Evolutionary conservation across 1,140 invertebrate genomes (phyloP).

Genomic region (Neodiprion pinetum): DNA sequence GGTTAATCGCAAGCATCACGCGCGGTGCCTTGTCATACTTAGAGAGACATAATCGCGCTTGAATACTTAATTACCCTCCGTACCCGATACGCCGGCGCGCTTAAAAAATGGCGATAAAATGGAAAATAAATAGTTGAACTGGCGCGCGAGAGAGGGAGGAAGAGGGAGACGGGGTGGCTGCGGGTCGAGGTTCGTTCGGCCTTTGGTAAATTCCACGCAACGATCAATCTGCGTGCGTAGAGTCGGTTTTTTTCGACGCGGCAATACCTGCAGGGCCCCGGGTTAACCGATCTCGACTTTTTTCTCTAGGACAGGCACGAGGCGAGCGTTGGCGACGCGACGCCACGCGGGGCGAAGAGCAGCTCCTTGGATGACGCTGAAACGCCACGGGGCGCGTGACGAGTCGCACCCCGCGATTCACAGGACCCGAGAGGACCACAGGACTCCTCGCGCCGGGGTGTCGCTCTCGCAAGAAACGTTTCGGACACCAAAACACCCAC

Average conservation of each 20-base stretch:
- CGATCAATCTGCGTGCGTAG: slow-evolving; percentile 6
- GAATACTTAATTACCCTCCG: neutral
- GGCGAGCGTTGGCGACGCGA: slow-evolving; percentile 17
- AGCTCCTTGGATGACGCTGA: slow-evolving; percentile 44
- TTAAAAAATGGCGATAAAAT: neutral
- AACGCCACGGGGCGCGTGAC: slow-evolving; percentile 49
- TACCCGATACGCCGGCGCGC: neutral
- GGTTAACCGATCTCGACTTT: neutral
- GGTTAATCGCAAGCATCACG: neutral
- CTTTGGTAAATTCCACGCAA: slow-evolving; percentile 5
- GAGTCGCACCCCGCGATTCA: slow-evolving; percentile 41
- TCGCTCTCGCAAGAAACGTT: neutral
- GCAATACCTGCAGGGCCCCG: neutral
- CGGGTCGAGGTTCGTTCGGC: neutral
- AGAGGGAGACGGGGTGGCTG: neutral
- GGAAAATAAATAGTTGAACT: too few relatives aligned
- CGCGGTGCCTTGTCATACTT: neutral
- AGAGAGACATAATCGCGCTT: slow-evolving; percentile 1
- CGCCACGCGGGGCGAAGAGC: slow-evolving; percentile 7
- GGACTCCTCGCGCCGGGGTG: slow-evolving; percentile 2
- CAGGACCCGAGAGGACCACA: neutral
- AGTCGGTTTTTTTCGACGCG: neutral
- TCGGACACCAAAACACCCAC: slow-evolving; percentile 44
- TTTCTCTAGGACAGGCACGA: slow-evolving; percentile 7
- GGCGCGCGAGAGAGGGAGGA: neutral